Evolutionary conservation across 2,888 invertebrate genomes (phyloP).

Genomic region (Eucera pruinosa): DNA sequence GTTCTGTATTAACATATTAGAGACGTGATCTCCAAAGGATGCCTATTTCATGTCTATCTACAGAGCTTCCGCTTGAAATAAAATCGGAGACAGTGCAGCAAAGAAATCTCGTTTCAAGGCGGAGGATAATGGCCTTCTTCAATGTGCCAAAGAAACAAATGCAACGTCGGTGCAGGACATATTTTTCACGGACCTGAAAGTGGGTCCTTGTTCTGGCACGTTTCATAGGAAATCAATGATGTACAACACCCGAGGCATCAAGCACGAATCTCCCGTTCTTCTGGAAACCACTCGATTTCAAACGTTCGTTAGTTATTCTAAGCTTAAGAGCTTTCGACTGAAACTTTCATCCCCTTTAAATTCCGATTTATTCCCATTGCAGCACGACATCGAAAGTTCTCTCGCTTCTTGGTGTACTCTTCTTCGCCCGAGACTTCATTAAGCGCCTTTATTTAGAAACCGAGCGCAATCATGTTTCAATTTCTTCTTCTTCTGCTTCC

Average conservation of each 20-base stretch:
- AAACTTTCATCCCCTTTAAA: slow-evolving; percentile 53
- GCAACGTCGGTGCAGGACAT: not conserved
- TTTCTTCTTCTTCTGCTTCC: not conserved
- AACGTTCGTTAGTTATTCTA: slow-evolving; percentile 58
- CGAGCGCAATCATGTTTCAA: slow-evolving; percentile 13
- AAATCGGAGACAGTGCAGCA: not conserved
- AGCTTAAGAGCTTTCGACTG: slow-evolving; percentile 46
- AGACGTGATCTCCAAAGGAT: no score
- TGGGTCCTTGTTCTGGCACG: not conserved
- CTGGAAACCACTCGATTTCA: slow-evolving; percentile 31
- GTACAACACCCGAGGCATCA: not conserved
- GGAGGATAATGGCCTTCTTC: not conserved
- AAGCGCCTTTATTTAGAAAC: slow-evolving; percentile 44
- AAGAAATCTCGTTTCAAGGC: not conserved
- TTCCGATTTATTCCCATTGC: slow-evolving; percentile 49
- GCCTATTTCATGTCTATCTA: no score
- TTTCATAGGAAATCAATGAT: slow-evolving; percentile 26
- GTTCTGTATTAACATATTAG: no score
- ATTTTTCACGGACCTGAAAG: slow-evolving; percentile 2
- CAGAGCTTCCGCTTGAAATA: not conserved
- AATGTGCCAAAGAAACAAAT: not conserved
- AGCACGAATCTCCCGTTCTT: slow-evolving; percentile 8
- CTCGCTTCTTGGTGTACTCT: not conserved
- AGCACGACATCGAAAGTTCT: slow-evolving; percentile 25
- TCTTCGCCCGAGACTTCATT: slow-evolving; percentile 20